These are phyloP conservation scores for Sphinx pinastri DNA, from an alignment of 2,888 invertebrate genomes.

Conservation along the genomic window DNA sequence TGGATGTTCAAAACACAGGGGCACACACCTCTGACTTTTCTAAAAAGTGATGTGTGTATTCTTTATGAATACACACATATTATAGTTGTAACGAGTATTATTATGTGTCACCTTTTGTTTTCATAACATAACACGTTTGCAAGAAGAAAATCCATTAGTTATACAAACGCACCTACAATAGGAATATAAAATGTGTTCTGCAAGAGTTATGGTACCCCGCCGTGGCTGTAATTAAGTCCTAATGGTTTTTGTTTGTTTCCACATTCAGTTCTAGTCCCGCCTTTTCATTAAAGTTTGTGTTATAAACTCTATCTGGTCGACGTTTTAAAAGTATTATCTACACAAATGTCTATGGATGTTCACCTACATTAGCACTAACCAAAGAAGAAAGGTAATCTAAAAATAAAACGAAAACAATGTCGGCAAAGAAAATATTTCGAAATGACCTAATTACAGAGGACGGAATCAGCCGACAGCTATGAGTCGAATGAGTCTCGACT, in stretches of 20 bases:
- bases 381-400: background rate
- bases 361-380: background rate
- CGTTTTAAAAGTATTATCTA: background rate
- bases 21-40: too few relatives aligned
- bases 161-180: slow-evolving; percentile 5
- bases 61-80: too few relatives aligned
- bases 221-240: slow-evolving; percentile 20
- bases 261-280: slow-evolving; percentile 10
- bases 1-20: too few relatives aligned
- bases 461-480: slow-evolving; percentile 45
- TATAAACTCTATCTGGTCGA: slow-evolving; percentile 12
- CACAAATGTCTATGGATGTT: background rate
- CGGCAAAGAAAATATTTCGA: slow-evolving; percentile 37
- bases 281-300: slow-evolving; percentile 22
- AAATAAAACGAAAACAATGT: slow-evolving; percentile 5
- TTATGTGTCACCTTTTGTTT: background rate
- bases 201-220: slow-evolving; percentile 16
- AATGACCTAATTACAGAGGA: slow-evolving; percentile 47
- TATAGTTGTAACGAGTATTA: background rate
- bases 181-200: slow-evolving; percentile 16
- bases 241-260: slow-evolving; percentile 23
- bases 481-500: slow-evolving; percentile 44
- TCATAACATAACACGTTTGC: background rate
- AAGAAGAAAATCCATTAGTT: slow-evolving; percentile 21
- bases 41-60: too few relatives aligned